Percentiles rank a stretch among this genome's conserved stretches.
Evolutionary conservation across 2,797 vertebrate species (phyloP).

Genomic region (Eulemur mongoz): DNA sequence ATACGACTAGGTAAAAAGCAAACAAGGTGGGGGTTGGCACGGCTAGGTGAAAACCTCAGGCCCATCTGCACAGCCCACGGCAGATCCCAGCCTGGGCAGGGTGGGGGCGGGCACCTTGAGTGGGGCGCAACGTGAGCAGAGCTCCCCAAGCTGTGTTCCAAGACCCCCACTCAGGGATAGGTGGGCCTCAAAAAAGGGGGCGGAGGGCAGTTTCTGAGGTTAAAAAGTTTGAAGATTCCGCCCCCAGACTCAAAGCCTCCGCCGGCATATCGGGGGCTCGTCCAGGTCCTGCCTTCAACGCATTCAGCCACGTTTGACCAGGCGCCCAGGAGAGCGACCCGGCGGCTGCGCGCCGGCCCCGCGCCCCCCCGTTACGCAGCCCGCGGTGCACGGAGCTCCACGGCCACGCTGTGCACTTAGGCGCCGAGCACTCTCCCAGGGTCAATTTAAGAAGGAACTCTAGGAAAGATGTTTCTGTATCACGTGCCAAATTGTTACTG

Average conservation of each 20-base stretch:
- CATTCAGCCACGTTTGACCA: neutral
- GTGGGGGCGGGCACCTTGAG: fast-evolving
- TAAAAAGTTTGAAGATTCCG: neutral
- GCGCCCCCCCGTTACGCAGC: fast-evolving
- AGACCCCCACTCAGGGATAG: fast-evolving
- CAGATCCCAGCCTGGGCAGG: neutral
- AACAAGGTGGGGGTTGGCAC: too few relatives aligned
- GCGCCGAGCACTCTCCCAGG: neutral
- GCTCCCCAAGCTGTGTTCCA: neutral
- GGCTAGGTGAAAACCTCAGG: neutral
- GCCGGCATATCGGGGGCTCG: neutral
- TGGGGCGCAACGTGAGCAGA: neutral
- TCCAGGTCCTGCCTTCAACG: neutral
- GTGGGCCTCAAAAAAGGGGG: neutral
- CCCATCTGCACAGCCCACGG: neutral
- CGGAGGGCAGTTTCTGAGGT: neutral
- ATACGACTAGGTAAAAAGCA: neutral
- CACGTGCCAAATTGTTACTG: neutral
- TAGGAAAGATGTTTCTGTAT: constrained; percentile 9
- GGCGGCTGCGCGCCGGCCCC: neutral
- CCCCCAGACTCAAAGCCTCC: neutral
- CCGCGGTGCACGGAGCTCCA: fast-evolving
- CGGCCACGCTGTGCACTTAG: neutral
- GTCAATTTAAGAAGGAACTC: neutral
- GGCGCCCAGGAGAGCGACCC: neutral